Conservation (phyloP, 2,797 vertebrate species). For the Emydoidea blandingii region DNA sequence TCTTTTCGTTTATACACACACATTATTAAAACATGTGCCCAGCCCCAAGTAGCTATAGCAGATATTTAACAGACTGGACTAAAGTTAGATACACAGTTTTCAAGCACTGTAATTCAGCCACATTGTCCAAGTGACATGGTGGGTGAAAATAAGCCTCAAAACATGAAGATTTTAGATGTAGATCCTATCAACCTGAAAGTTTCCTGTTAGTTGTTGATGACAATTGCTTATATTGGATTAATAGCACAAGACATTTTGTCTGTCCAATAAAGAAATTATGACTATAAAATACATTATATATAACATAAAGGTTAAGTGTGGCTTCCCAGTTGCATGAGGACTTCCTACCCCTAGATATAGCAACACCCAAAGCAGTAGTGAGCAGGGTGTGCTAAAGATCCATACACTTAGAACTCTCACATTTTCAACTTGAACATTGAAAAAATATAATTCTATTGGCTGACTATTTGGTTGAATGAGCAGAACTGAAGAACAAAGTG, state of each 20-base stretch:
- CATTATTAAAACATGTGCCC: too few relatives aligned
- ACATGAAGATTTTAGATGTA: too few relatives aligned
- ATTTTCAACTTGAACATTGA: neutral
- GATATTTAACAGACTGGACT: too few relatives aligned
- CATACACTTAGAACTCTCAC: neutral
- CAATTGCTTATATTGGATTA: neutral
- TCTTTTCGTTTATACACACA: too few relatives aligned
- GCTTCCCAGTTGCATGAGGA: neutral
- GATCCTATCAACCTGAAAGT: too few relatives aligned
- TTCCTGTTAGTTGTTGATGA: neutral
- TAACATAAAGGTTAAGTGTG: neutral
- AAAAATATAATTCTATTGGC: neutral
- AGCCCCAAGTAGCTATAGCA: too few relatives aligned
- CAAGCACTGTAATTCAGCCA: too few relatives aligned
- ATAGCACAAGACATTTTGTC: neutral
- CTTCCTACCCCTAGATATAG: neutral
- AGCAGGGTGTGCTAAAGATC: neutral
- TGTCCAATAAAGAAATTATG: neutral
- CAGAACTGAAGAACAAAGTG: neutral
- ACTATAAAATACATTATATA: neutral
- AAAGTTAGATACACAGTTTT: too few relatives aligned
- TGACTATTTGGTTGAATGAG: neutral
- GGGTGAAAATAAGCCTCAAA: too few relatives aligned
- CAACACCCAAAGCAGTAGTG: neutral
- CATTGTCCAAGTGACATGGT: too few relatives aligned